A percentile compares a stretch with the other conserved stretches of the same genome.
phyloP scores from a whole-genome alignment of 2,113 vertebrate genomes.

The Anolis sagrei region DNA sequence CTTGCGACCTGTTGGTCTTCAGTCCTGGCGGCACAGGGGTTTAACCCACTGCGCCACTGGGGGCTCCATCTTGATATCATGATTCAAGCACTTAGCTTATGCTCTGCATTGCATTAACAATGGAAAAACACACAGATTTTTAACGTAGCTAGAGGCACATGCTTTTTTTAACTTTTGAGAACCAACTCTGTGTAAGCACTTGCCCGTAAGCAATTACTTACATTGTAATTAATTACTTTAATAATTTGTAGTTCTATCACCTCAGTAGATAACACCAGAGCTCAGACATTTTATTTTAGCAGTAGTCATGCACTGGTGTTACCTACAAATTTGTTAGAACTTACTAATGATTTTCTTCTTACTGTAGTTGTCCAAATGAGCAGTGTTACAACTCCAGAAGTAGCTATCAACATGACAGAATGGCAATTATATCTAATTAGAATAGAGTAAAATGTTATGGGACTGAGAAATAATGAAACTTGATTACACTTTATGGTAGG shows the following conservation, averaged over 20 bases:
- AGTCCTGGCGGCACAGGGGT: no score
- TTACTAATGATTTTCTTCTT: not conserved
- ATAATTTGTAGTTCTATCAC: no score
- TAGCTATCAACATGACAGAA: conserved; percentile 46
- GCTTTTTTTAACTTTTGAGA: not conserved
- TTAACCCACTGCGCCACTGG: no score
- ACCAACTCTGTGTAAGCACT: not conserved
- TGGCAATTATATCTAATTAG: conserved; percentile 68
- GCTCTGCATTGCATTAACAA: not conserved
- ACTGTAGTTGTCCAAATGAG: conserved; percentile 36
- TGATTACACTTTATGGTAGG: conserved; percentile 63
- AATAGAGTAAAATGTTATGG: conserved; percentile 67
- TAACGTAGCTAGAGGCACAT: not conserved
- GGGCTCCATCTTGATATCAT: no score
- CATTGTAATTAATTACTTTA: no score
- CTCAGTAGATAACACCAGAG: no score
- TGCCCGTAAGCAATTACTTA: no score
- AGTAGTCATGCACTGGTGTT: not conserved
- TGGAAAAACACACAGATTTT: not conserved
- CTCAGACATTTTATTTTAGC: no score
- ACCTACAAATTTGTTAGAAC: not conserved
- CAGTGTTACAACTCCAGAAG: conserved; percentile 22
- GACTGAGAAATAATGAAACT: conserved; percentile 65
- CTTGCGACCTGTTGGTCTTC: no score
- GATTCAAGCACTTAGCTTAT: not conserved